phyloP scores from a whole-genome alignment of 2,113 vertebrate genomes.

The Sitta europaea region DNA sequence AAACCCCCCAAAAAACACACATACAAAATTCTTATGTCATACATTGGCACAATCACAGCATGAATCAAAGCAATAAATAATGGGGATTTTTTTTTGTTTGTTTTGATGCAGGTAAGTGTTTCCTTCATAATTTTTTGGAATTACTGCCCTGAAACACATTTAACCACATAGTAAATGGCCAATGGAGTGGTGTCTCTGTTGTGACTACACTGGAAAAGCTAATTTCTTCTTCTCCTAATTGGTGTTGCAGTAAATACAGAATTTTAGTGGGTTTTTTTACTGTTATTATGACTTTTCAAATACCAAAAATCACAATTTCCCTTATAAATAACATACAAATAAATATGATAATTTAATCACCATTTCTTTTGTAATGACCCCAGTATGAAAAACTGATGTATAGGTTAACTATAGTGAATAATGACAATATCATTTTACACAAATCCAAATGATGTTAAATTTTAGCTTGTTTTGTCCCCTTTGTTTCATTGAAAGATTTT shows the following conservation, averaged over 20 bases:
- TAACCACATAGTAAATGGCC: neutral
- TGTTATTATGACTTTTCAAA: neutral
- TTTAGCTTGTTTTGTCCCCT: neutral
- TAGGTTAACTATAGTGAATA: neutral
- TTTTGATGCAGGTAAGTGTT: conserved; percentile 1
- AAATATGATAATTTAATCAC: neutral
- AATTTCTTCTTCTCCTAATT: neutral
- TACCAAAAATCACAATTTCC: neutral
- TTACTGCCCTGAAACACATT: neutral
- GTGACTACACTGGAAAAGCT: neutral
- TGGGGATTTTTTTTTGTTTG: neutral
- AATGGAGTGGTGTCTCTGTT: accelerated
- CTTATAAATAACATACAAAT: neutral
- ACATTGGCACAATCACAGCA: neutral
- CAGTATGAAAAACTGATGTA: neutral
- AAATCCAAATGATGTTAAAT: neutral
- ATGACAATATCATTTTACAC: neutral
- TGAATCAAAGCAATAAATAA: conserved; percentile 49
- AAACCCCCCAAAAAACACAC: neutral
- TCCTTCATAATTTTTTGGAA: neutral
- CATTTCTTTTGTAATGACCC: neutral
- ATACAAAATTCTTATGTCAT: neutral
- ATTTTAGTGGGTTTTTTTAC: neutral
- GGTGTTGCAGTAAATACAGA: neutral
- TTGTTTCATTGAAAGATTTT: neutral